phyloP scores from a whole-genome alignment of 2,888 invertebrate species.

The Monochamus alternatus region DNA sequence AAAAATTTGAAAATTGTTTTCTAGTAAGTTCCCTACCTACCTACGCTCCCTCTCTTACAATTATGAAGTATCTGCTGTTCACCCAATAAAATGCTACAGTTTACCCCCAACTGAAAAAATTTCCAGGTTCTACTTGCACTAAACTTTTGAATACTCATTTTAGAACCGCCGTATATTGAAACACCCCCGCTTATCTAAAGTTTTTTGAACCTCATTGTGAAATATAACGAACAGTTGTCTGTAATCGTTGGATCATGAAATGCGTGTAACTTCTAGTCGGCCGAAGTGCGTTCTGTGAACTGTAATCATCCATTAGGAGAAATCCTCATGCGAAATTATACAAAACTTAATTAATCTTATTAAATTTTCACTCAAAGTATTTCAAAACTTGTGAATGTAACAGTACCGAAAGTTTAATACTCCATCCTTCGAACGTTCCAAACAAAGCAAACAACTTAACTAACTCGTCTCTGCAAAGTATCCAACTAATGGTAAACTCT shows the following conservation, averaged over 20 bases:
- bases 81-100: too few species aligned
- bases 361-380: conserved; percentile 41
- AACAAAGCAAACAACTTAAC: conserved; percentile 37
- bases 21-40: too few species aligned
- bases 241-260: not conserved
- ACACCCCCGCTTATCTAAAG: too few species aligned
- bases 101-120: too few species aligned
- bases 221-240: not conserved
- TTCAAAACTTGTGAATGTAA: conserved; percentile 28
- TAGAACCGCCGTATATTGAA: too few species aligned
- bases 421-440: conserved; percentile 36
- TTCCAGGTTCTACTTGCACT: too few species aligned
- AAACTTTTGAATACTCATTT: too few species aligned
- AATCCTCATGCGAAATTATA: conserved; percentile 1
- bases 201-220: too few species aligned
- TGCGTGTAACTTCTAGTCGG: not conserved
- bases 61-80: too few species aligned
- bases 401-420: conserved; percentile 39
- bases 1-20: too few species aligned
- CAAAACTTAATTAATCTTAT: conserved; percentile 36
- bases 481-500: conserved; percentile 27
- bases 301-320: not conserved
- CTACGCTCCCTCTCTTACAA: too few species aligned
- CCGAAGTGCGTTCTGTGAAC: not conserved
- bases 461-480: conserved; percentile 37